Conservation (phyloP, 2,888 invertebrate species). For the Scaptomyza reducta region DNA sequence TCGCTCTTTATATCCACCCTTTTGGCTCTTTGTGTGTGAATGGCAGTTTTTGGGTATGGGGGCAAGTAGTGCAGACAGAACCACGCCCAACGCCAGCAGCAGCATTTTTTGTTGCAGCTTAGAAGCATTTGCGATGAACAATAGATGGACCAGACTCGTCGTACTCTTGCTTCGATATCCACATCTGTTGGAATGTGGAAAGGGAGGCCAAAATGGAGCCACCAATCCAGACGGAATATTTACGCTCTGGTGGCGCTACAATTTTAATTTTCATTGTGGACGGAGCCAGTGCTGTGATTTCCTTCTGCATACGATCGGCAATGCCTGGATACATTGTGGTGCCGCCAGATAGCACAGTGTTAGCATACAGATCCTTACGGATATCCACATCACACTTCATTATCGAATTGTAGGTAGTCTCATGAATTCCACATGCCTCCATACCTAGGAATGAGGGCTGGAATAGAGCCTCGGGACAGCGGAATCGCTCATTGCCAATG, state of each 20-base stretch:
- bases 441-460: conserved; percentile 96
- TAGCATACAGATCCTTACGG: conserved; percentile 97
- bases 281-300: conserved; percentile 95
- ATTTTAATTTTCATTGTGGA: conserved; percentile 97
- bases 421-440: conserved; percentile 95
- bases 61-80: conserved; percentile 28
- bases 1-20: conserved; percentile 23
- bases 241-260: conserved; percentile 96
- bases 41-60: conserved; percentile 5
- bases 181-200: conserved; percentile 97
- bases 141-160: conserved; percentile 98
- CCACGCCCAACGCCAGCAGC: conserved; percentile 55
- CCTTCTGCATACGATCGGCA: conserved; percentile 96
- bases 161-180: conserved; percentile 98
- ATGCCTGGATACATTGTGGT: conserved; percentile 98
- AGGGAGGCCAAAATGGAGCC: conserved; percentile 95
- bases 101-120: conserved; percentile 85
- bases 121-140: conserved; percentile 99
- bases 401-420: conserved; percentile 97
- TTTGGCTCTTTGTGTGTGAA: conserved; percentile 15
- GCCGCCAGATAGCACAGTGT: conserved; percentile 96
- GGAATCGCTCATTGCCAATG: conserved; percentile 96
- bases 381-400: conserved; percentile 99
- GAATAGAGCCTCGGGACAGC: conserved; percentile 97
- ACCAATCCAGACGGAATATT: conserved; percentile 98